phyloP scores from a whole-genome alignment of 2,113 vertebrate species.

The Entelurus aequoreus region DNA sequence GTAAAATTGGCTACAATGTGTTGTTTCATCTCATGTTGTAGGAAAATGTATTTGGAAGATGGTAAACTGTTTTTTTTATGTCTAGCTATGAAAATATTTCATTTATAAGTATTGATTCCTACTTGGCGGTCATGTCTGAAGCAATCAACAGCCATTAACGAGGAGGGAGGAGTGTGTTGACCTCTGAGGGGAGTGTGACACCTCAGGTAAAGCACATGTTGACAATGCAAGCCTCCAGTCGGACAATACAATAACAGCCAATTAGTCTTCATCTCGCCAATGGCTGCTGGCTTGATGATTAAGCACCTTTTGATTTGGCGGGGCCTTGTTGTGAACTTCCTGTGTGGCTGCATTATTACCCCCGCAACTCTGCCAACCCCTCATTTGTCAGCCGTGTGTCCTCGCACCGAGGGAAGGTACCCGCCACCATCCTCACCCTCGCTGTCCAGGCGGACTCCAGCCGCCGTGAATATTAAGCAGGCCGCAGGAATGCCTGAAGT shows the following conservation, averaged over 20 bases:
- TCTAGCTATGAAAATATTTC: no score
- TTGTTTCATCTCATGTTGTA: no score
- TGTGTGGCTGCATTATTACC: slow-evolving; percentile 70
- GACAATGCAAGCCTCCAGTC: slow-evolving; percentile 18
- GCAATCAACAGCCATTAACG: no score
- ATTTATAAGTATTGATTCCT: no score
- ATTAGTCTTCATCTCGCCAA: slow-evolving; percentile 61
- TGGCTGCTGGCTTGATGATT: slow-evolving; percentile 65
- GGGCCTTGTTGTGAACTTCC: slow-evolving; percentile 68
- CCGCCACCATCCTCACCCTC: slow-evolving; percentile 14
- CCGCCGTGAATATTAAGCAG: slow-evolving; percentile 75
- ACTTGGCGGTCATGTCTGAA: no score
- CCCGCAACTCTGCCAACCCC: slow-evolving; percentile 69
- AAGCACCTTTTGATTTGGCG: slow-evolving; percentile 67
- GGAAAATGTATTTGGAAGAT: no score
- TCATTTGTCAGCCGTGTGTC: slow-evolving; percentile 67
- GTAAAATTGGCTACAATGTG: no score
- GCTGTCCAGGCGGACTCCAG: slow-evolving; percentile 57
- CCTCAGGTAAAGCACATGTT: neutral
- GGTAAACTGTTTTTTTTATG: no score
- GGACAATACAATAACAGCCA: slow-evolving; percentile 41
- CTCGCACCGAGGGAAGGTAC: slow-evolving; percentile 43
- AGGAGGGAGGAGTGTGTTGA: no score
- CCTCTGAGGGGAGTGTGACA: no score
- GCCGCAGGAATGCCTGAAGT: slow-evolving; percentile 65